Base-by-base conservation (phyloP, 2,888 invertebrate species). In the Andrena camellia region DNA sequence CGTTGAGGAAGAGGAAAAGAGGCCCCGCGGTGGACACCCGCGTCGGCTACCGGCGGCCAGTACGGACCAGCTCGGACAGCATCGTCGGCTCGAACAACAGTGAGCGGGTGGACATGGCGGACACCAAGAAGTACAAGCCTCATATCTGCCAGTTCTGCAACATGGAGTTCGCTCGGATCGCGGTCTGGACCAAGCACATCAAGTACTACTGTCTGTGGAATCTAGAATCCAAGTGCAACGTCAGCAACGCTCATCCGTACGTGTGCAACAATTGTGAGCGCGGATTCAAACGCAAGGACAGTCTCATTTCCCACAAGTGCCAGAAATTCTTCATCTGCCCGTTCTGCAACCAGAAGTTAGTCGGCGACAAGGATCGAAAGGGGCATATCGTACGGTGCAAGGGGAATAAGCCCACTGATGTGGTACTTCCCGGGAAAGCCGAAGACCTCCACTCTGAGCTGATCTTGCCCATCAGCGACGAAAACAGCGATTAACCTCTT, bases 281-380 rank as follows among this genome's bases (percentile, higher is more conserved):
- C 4, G 8, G 13, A 6, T 88, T 66, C 26, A 42, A 0, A 0
- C 0, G 26, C 0, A 0, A 0, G 2, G 83, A 88, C 2, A 0
- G 0, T 0, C 3, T 85, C 8, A 78, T 10, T 0, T 71, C n/a
- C n/a, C 88, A 88, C 6, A 57, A 62, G 0, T 88, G 88, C 8
- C 10, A 54, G 1, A 29, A 17, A 2, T 0, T 1, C 0, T 0
- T 50, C 0, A 26, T 0, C 2, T 87, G 87, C 26, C 0, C 7
- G 0, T 1, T 20, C 0, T 87, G 87, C 2, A 2, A 60, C 0
- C 13, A 0, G 1, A 4, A 0, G 0, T 2, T 78, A 0, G 0
- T 0, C 0, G 81, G 72, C 0, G 0, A 0, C 0, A 0, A 0
- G 0, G 1, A 74, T 1, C 0, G 48, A 2, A 0, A 0, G 10